A percentile compares a stretch with the other conserved stretches of the same genome.
Conservation (phyloP, 2,113 vertebrate genomes). For the Notarius quadriscutis region DNA sequence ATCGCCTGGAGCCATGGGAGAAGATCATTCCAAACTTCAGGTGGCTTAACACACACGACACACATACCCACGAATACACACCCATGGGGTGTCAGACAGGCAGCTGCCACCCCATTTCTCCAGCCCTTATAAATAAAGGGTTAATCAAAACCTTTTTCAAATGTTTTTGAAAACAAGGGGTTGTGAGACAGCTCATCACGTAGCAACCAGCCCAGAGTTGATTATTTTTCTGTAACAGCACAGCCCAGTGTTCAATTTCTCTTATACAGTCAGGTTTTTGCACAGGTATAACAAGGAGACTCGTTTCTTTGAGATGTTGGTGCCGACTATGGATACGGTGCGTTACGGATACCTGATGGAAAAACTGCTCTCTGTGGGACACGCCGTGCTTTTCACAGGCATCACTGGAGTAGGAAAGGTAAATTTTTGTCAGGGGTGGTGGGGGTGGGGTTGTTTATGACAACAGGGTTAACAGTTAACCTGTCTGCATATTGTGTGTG, state of each 20-base stretch:
- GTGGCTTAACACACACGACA: background rate
- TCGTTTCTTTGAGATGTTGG: conserved; percentile 87
- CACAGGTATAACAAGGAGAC: conserved; percentile 68
- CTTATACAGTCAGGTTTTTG: background rate
- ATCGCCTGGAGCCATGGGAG: conserved; percentile 79
- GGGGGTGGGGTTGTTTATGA: background rate
- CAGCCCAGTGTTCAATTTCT: background rate
- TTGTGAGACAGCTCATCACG: too few species aligned
- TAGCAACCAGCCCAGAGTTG: too few species aligned
- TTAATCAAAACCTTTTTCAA: background rate
- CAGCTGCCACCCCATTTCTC: background rate
- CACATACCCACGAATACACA: background rate
- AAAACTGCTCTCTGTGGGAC: conserved; percentile 79
- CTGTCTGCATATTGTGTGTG: background rate
- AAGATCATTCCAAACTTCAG: conserved; percentile 78
- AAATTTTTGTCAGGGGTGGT: background rate
- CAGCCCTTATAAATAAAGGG: background rate
- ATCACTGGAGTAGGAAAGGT: conserved; percentile 88
- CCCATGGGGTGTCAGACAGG: background rate
- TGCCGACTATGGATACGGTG: conserved; percentile 85
- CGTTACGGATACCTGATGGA: conserved; percentile 88
- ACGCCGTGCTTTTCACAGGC: conserved; percentile 83
- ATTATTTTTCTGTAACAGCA: background rate
- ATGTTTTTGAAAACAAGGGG: too few species aligned
- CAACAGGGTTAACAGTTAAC: too few species aligned